Evolutionary conservation across 1,140 invertebrate species (phyloP).

Genomic region (Solen grandis): DNA sequence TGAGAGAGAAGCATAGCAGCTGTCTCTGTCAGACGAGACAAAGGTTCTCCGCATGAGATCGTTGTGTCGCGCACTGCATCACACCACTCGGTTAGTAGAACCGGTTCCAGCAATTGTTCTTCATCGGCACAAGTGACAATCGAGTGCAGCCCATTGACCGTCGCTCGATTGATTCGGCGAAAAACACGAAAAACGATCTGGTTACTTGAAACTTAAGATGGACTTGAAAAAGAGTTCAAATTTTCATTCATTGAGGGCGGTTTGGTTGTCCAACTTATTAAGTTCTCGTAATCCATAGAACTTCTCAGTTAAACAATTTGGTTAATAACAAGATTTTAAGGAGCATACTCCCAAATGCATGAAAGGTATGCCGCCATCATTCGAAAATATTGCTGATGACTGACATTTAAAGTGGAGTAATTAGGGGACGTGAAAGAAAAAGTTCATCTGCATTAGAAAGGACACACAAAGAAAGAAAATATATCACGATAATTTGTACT

Average conservation of each 20-base stretch:
- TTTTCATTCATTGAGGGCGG: not conserved
- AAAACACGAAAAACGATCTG: slow-evolving; percentile 41
- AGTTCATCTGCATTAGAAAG: too few species aligned
- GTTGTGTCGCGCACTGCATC: slow-evolving; percentile 17
- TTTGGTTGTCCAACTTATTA: not conserved
- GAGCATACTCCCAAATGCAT: not conserved
- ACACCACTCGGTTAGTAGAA: slow-evolving; percentile 34
- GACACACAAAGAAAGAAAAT: too few species aligned
- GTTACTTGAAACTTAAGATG: slow-evolving; percentile 50
- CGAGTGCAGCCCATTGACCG: slow-evolving; percentile 55
- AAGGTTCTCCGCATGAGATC: slow-evolving; percentile 44
- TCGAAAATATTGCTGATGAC: too few species aligned
- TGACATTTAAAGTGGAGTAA: too few species aligned
- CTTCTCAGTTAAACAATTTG: not conserved
- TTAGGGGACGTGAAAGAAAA: too few species aligned
- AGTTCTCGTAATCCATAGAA: not conserved
- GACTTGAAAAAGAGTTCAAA: slow-evolving; percentile 32
- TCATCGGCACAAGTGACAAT: slow-evolving; percentile 41
- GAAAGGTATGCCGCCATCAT: not conserved
- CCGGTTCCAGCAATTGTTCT: slow-evolving; percentile 48
- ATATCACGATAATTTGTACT: too few species aligned
- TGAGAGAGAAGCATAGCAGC: slow-evolving; percentile 42
- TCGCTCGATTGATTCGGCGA: slow-evolving; percentile 47
- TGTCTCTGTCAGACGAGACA: slow-evolving; percentile 43
- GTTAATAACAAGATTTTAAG: not conserved